Base-by-base conservation (phyloP, 2,888 invertebrate genomes). In the Pseudococcus jackbeardsleyi region DNA sequence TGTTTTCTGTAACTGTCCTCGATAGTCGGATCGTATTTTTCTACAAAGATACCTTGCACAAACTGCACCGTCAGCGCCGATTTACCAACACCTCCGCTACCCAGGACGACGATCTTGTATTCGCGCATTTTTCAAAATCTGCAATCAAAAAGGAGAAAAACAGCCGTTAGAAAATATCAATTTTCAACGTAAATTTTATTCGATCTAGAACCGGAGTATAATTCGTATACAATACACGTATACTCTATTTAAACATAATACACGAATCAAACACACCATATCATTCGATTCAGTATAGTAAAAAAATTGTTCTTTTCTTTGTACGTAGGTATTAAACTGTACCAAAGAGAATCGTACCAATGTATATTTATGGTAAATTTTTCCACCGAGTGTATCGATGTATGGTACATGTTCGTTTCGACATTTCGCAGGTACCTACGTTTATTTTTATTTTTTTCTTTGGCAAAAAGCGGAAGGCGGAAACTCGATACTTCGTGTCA, bases 1-100 rank as follows among this genome's bases (percentile, higher is more conserved):
- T 99, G 99, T 94, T 99, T 99, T 92, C 99, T 95, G 93, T 99
- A 99, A 93, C 98, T 98, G 94, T 99, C 99, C 93, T 99, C 99
- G 92, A 99, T 99, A 91, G 99, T 99, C 90, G 99, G 99, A 93
- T 99, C 99, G 93, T 97, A 99, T 94, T 99, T 99, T 93, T 99
- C 99, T 91, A 99, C 99, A 93, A 99, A 99, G 92, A 99, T 99
- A 91, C 99, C 99, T 94, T 99, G 98, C 90, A 98, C 98, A 93
- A 98, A 98, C 93, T 98, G 98, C 91, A 98, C 98, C 91, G 98
- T 98, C 92, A 98, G 94, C 92, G 98, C 98, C 91, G 98, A 98
- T 94, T 99, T 99, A 91, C 99, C 99, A 91, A 99, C 99, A 93
- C 99, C 99, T 92, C 99, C 99, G 92, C 98, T 98, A 91, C 99